Evolutionary conservation across 2,888 invertebrate species (phyloP).

Genomic region (Drosophila multiciliata): DNA sequence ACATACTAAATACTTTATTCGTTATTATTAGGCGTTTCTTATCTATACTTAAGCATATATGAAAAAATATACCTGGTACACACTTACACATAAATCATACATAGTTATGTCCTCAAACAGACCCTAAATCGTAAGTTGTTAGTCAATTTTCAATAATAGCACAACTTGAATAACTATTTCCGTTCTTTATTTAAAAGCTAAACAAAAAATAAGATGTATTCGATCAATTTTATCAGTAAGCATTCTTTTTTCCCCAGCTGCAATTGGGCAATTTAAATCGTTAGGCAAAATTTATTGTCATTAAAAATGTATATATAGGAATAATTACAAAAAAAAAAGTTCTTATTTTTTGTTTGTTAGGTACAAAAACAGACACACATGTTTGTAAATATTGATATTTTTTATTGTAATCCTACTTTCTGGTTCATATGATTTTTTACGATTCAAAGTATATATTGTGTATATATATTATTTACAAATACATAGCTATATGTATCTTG

Average conservation of each 20-base stretch:
- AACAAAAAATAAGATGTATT: not conserved
- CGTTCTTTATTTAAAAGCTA: not conserved
- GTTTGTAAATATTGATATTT: constrained; percentile 32
- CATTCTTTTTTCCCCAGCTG: not conserved
- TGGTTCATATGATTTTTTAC: constrained; percentile 2
- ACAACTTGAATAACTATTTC: not conserved
- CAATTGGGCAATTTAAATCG: not conserved
- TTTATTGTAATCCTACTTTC: constrained; percentile 11
- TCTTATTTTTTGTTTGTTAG: not conserved
- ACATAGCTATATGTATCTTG: constrained; percentile 14
- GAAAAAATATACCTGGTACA: constrained; percentile 2
- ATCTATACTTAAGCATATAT: constrained; percentile 20
- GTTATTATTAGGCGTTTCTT: constrained; percentile 9
- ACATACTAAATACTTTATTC: constrained; percentile 5
- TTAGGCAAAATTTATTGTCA: not conserved
- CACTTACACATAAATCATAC: constrained; percentile 7
- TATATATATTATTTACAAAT: not conserved
- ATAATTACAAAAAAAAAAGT: not conserved
- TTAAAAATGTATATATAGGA: not conserved
- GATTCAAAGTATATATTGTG: constrained; percentile 12
- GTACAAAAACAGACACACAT: constrained; percentile 1
- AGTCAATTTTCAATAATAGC: not conserved
- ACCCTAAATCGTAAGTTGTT: not conserved
- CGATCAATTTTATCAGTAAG: not conserved
- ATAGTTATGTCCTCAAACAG: not conserved